Conservation (phyloP, 2,113 vertebrate genomes). For the Talpa occidentalis region DNA sequence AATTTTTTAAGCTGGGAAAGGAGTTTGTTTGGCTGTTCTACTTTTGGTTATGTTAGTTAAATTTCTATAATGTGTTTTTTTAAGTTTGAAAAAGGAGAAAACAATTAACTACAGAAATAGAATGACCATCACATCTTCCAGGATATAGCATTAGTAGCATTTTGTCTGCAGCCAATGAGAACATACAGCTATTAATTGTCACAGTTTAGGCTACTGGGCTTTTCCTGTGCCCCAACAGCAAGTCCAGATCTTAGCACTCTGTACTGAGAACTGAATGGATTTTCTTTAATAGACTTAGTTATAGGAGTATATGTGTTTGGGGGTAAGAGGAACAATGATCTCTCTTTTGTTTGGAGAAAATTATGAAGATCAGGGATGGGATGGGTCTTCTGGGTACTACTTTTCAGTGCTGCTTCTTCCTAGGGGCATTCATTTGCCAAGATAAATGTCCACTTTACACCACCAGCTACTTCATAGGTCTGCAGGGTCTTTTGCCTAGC, state of each 20-base stretch:
- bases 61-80: conserved; percentile 38
- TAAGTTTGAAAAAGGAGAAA: neutral
- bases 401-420: neutral
- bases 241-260: neutral
- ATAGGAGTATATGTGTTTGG: neutral
- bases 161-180: neutral
- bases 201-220: neutral
- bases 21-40: neutral
- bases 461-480: neutral
- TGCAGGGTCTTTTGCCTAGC: neutral
- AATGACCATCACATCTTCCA: neutral
- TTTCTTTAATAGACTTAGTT: conserved; percentile 19
- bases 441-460: neutral
- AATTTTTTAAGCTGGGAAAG: conserved; percentile 6
- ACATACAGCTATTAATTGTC: neutral
- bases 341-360: conserved; percentile 10
- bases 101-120: conserved; percentile 17
- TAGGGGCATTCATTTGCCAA: neutral
- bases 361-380: neutral
- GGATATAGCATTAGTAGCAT: neutral
- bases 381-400: neutral
- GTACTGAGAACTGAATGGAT: neutral
- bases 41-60: conserved; percentile 59
- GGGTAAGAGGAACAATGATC: neutral
- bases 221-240: neutral